A percentile compares a stretch with the other conserved stretches of the same genome.
phyloP scores from a whole-genome alignment of 2,888 invertebrate genomes.

The Diarsia brunnea region DNA sequence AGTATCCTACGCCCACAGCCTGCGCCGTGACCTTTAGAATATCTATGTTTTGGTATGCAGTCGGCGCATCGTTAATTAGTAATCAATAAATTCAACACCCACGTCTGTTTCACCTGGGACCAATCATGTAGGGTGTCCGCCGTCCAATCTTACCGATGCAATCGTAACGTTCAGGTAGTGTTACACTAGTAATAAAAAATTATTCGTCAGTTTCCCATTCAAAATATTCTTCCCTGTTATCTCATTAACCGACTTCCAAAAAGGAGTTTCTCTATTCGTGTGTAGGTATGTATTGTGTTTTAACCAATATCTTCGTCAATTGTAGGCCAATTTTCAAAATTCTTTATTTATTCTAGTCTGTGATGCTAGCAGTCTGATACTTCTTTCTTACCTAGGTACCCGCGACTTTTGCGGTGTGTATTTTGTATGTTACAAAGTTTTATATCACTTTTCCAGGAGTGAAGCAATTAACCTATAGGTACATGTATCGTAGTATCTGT shows the following conservation, averaged over 20 bases:
- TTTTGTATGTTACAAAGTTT: neutral
- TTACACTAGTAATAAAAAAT: neutral
- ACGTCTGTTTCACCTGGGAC: neutral
- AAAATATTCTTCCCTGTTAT: too few species aligned
- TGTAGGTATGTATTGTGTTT: too few species aligned
- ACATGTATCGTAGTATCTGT: too few species aligned
- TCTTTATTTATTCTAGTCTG: too few species aligned
- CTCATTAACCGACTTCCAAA: too few species aligned
- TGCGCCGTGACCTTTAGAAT: conserved; percentile 25
- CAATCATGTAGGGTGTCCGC: neutral
- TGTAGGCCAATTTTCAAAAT: too few species aligned
- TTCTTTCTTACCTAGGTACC: too few species aligned
- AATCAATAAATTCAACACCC: conserved; percentile 30
- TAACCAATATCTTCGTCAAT: too few species aligned
- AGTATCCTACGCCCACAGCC: neutral
- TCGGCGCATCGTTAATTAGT: conserved; percentile 5
- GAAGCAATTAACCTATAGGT: too few species aligned
- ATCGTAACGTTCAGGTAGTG: neutral
- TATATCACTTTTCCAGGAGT: too few species aligned
- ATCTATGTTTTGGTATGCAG: neutral
- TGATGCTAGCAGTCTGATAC: too few species aligned
- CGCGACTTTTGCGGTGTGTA: neutral
- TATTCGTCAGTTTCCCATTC: neutral
- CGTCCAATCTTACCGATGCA: neutral
- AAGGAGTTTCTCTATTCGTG: too few species aligned